Percentiles rank a stretch among this genome's conserved stretches.
These are phyloP conservation scores for Oplegnathus fasciatus DNA, from an alignment of 2,113 vertebrate genomes.

Conservation along the genomic window DNA sequence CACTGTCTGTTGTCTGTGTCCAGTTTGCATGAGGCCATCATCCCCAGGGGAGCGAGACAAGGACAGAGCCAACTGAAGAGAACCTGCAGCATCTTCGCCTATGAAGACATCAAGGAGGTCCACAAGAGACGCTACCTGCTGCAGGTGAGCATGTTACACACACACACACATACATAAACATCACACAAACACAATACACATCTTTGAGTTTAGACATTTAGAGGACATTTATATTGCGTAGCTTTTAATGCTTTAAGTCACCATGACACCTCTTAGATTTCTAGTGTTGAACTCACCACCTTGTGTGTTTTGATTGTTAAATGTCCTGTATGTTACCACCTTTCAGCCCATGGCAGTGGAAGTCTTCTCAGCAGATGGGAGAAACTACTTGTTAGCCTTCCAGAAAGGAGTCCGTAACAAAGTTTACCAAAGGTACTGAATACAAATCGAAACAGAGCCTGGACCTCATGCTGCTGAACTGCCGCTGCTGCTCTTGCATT, in stretches of 20 bases:
- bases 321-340: not conserved
- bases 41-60: slow-evolving; percentile 95
- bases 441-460: accelerated
- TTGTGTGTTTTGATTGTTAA: not conserved
- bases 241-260: not conserved
- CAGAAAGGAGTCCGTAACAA: slow-evolving; percentile 98
- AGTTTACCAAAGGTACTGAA: slow-evolving; percentile 96
- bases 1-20: not conserved
- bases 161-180: not conserved
- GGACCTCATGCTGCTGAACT: not conserved
- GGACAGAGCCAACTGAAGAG: slow-evolving; percentile 96
- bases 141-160: slow-evolving; percentile 85
- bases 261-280: not conserved
- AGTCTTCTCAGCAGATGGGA: slow-evolving; percentile 98
- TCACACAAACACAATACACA: not conserved
- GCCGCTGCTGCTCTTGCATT: not conserved
- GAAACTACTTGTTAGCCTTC: slow-evolving; percentile 97
- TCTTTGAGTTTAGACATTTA: not conserved
- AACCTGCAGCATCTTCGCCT: slow-evolving; percentile 97
- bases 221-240: not conserved
- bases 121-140: slow-evolving; percentile 98
- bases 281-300: not conserved
- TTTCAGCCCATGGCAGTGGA: slow-evolving; percentile 96
- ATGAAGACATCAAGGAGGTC: slow-evolving; percentile 98
- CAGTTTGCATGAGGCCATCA: slow-evolving; percentile 98